Evolutionary conservation across 2,888 invertebrate genomes (phyloP).

Genomic region (Ennomos erosarius): DNA sequence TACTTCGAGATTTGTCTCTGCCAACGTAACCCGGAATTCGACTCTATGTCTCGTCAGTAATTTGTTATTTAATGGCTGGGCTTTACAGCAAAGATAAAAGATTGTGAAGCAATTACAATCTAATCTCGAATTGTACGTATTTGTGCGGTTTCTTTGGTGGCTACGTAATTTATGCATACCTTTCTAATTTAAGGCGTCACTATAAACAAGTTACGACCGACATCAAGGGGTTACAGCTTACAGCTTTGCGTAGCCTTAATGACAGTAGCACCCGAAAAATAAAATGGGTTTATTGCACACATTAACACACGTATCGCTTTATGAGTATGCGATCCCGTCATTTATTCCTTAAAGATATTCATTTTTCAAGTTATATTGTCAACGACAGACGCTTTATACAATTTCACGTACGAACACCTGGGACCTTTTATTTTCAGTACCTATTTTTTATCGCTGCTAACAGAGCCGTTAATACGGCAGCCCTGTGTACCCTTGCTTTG

Average conservation of each 20-base stretch:
- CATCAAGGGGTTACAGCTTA: slow-evolving; percentile 76
- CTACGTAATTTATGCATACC: slow-evolving; percentile 60
- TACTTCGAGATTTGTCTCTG: slow-evolving; percentile 25
- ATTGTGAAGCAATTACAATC: slow-evolving; percentile 52
- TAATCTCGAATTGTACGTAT: slow-evolving; percentile 50
- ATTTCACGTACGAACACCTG: slow-evolving; percentile 3
- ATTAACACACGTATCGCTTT: slow-evolving; percentile 65
- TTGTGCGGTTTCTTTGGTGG: slow-evolving; percentile 50
- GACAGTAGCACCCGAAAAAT: slow-evolving; percentile 71
- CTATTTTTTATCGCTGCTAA: not conserved
- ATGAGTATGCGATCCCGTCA: slow-evolving; percentile 50
- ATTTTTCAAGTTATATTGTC: slow-evolving; percentile 33
- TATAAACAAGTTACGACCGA: slow-evolving; percentile 80
- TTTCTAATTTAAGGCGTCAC: slow-evolving; percentile 77
- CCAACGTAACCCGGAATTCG: slow-evolving; percentile 26
- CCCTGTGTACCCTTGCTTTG: slow-evolving; percentile 1
- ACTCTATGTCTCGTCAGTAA: slow-evolving; percentile 22
- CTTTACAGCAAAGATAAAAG: slow-evolving; percentile 33
- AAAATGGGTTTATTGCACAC: slow-evolving; percentile 70
- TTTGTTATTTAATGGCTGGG: slow-evolving; percentile 33
- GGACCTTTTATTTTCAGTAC: slow-evolving; percentile 1
- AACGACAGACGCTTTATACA: slow-evolving; percentile 8
- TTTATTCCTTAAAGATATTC: slow-evolving; percentile 53
- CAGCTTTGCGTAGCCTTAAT: slow-evolving; percentile 63
- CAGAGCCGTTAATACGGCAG: too few relatives aligned